Base-by-base conservation (phyloP, 2,113 vertebrate genomes). In the Zapornia atra region DNA sequence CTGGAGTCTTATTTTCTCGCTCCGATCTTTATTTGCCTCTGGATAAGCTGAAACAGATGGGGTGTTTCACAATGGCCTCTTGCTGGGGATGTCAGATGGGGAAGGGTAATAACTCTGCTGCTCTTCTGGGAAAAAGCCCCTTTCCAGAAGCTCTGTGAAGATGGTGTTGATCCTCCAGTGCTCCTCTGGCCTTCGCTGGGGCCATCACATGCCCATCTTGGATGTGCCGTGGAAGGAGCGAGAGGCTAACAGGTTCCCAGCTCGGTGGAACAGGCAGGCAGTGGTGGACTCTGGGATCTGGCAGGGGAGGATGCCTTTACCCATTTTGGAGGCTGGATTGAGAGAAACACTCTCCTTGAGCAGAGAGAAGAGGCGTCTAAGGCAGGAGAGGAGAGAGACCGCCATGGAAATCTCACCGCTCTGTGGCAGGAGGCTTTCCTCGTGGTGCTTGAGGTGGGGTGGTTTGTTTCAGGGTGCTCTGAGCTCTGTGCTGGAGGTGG, bases 1-100 rank as follows among this genome's bases (percentile, higher is more conserved):
- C 93, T 91, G 94, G 96, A 97, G 96, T 8, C 96, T 96, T 48
- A 85, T 96, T 95, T 95, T 95, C 94, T 96, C 78, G 5, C 87
- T 82, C 84, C 70, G 59, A 72, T 95, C 96, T 96, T 96, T 94
- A 87, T 96, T 92, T 96, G 95, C 94, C 95, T 96, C 95, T 79
- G 96, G 95, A 82, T 97, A 96, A 96, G 95, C 95, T 95, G 94
- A 96, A 97, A 88, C 93, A 95, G 95, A 96, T 96, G 95, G 90
- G 42, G 33, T 92, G 70, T 97, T 97, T 96, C 96, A 94, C 94
- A 96, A 96, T n/a, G 71, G 93, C 89, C 34, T 48, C 91, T 94
- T 54, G 87, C 92, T 91, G 95, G 94, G 90, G 93, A 76, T 92
- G 89, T 95, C 96, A 95, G 78, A 89, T 96, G 93, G 93, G 73